phyloP scores from a whole-genome alignment of 2,113 vertebrate species.

The Megaleporinus macrocephalus region DNA sequence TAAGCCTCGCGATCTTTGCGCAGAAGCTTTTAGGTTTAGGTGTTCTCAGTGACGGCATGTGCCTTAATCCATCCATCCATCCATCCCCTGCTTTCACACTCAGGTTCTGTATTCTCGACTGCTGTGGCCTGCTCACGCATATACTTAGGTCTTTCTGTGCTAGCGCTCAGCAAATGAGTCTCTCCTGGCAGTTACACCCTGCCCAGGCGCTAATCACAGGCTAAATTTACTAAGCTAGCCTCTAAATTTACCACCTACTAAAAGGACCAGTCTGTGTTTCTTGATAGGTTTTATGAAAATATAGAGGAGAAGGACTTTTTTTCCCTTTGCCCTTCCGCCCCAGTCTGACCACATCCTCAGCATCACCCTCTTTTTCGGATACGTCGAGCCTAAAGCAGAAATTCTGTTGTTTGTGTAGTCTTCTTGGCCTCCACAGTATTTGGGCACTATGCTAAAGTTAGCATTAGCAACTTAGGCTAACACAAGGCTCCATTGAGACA shows the following conservation, averaged over 20 bases:
- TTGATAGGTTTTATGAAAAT: slow-evolving; percentile 59
- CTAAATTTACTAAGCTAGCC: slow-evolving; percentile 63
- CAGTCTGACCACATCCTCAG: slow-evolving; percentile 58
- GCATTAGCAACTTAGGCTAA: slow-evolving; percentile 51
- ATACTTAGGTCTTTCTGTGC: slow-evolving; percentile 42
- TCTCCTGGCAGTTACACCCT: slow-evolving; percentile 52
- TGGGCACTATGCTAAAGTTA: slow-evolving; percentile 56
- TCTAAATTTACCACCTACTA: slow-evolving; percentile 62
- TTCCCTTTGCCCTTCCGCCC: slow-evolving; percentile 20
- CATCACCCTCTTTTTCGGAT: slow-evolving; percentile 57
- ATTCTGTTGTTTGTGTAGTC: slow-evolving; percentile 57
- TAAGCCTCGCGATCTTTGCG: not conserved
- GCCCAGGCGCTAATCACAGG: slow-evolving; percentile 65
- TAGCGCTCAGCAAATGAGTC: slow-evolving; percentile 43
- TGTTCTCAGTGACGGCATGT: slow-evolving; percentile 39
- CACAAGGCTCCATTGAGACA: slow-evolving; percentile 46
- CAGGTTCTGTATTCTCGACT: slow-evolving; percentile 27
- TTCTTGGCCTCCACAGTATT: slow-evolving; percentile 43
- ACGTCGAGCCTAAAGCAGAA: slow-evolving; percentile 53
- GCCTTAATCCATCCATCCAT: slow-evolving; percentile 33
- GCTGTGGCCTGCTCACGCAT: slow-evolving; percentile 33
- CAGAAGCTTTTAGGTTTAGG: slow-evolving; percentile 12
- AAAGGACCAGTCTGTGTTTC: slow-evolving; percentile 66
- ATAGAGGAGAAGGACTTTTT: slow-evolving; percentile 46
- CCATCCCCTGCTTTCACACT: slow-evolving; percentile 30